Evolutionary conservation across 2,888 invertebrate genomes (phyloP), one percentile per base, ranked within the genome.

Genomic region (Mycalesis mineus): DNA sequence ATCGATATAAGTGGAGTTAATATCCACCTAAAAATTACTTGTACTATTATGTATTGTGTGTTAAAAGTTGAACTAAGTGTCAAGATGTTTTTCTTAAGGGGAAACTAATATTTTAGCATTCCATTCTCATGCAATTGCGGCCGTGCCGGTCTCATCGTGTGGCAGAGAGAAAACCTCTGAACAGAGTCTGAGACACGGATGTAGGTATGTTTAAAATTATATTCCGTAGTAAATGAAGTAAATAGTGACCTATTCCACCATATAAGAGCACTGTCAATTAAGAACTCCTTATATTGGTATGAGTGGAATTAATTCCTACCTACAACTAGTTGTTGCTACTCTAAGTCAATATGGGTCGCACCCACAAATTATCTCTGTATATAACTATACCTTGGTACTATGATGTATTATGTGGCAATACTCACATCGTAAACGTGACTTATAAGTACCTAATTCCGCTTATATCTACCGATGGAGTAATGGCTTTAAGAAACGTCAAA

Each of bases 331-430:
- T n/a, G n/a, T 42, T n/a, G 13, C 42, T 7, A 22, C 22, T 2
- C 3, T 22, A 28, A 22, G 42, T 42, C 22, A 42, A 42, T n/a
- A 28, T 42, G 22, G 42, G 22, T 7, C 28, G n/a, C 28, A n/a
- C 42, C 28, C n/a, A 28, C 42, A 22, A 42, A n/a, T 42, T 42
- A 42, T 42, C 22, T 42, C 42, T 42, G n/a, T 42, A 42, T 22
- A 11, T 42, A 28, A 22, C 28, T 22, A n/a, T n/a, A n/a, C n/a
- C n/a, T n/a, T n/a, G n/a, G n/a, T n/a, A n/a, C n/a, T n/a, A n/a
- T n/a, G n/a, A n/a, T n/a, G n/a, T n/a, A n/a, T n/a, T n/a, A n/a
- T n/a, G n/a, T 22, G 41, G n/a, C 28, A 28, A 22, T n/a, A 13
- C 42, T n/a, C 11, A 42, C 22, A 42, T 22, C 28, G 28, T 42